Evolutionary conservation across 1,140 invertebrate genomes (phyloP), one percentile per base, ranked within the genome.

Genomic region (Triops longicaudatus): DNA sequence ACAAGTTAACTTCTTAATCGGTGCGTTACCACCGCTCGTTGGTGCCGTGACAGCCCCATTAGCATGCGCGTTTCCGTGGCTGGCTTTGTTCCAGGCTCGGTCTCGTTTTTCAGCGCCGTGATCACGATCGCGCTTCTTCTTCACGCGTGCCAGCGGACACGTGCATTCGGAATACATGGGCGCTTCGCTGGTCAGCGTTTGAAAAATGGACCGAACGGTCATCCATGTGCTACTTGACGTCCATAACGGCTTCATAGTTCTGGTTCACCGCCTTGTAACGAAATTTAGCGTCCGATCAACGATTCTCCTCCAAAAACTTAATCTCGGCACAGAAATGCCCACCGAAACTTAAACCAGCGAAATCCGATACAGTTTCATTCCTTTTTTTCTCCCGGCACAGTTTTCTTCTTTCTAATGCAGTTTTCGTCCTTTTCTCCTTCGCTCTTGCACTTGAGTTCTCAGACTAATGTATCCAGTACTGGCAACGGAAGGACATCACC

Each of bases 221-320:
- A 63, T 63, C 50, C 50, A 63, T 63, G 50, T 63, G 50, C 50
- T 63, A 63, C 50, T 63, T 10, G 50, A 63, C 50, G 50, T 63
- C 50, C 50, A 63, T 63, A 63, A 63, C 14, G 50, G 50, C 50
- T 63, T 63, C 50, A 63, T 63, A 37, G 50, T 63, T 63, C n/a
- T 5, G 50, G 6, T 14, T 14, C n/a, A 22, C 9, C 50, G 6
- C 9, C 17, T 37, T 37, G 10, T 10, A 14, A 6, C 6, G 50
- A 63, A 63, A 22, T 44, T 44, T 44, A 17, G n/a, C n/a, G n/a
- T n/a, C n/a, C n/a, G n/a, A n/a, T 37, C 31, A 37, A 7, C 31
- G 31, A 4, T 37, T 37, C 31, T 7, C 31, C 31, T 2, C 31
- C n/a, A n/a, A n/a, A n/a, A n/a, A n/a, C n/a, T n/a, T n/a, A 37